A percentile compares a stretch with the other conserved stretches of the same genome.
Conservation (phyloP, 2,113 vertebrate species). For the Dicrurus megarhynchus region DNA sequence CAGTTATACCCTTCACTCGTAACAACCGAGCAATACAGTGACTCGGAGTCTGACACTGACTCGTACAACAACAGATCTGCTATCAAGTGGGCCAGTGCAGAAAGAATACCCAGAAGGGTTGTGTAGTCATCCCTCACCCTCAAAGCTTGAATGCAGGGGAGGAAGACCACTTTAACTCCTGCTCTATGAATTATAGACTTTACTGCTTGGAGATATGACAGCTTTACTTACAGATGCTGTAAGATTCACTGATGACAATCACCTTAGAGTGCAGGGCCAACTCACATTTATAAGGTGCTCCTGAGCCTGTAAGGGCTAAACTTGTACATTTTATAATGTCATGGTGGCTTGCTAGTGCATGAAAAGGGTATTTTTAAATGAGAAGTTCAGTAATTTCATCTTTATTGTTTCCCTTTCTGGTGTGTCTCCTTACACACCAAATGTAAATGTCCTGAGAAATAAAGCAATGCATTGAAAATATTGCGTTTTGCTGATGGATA, state of each 20-base stretch:
- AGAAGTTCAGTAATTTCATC: background rate
- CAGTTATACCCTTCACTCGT: fast-evolving
- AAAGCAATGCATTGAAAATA: background rate
- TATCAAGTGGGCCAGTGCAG: fast-evolving
- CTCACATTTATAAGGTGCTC: background rate
- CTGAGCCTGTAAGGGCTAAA: background rate
- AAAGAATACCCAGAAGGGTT: too few relatives aligned
- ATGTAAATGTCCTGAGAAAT: background rate
- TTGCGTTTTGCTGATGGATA: background rate
- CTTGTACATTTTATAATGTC: background rate
- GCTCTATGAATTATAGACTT: background rate
- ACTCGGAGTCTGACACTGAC: fast-evolving
- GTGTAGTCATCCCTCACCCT: background rate
- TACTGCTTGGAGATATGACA: background rate
- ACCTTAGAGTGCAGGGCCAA: background rate
- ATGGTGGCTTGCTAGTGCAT: background rate
- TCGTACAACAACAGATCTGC: fast-evolving
- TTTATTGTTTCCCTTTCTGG: background rate
- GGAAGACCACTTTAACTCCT: fast-evolving
- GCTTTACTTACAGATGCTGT: background rate
- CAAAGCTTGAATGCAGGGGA: background rate
- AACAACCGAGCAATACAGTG: fast-evolving
- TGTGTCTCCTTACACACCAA: background rate
- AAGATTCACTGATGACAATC: background rate
- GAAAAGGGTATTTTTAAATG: background rate